Evolutionary conservation across 1,140 invertebrate species (phyloP).

Genomic region (Nomia melanderi): DNA sequence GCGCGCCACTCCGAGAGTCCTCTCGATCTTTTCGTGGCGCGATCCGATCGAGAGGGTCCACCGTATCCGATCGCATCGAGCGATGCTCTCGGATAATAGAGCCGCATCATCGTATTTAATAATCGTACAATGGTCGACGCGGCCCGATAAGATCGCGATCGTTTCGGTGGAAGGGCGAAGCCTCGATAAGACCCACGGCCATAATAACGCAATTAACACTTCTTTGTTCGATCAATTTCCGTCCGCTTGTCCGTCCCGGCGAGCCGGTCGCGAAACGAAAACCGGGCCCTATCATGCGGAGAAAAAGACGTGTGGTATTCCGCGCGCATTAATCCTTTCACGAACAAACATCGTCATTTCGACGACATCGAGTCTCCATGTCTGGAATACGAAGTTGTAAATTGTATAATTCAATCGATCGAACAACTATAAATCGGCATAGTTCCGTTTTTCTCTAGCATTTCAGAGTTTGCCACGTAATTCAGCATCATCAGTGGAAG

Average conservation of each 20-base stretch:
- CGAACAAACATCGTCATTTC: too few relatives aligned
- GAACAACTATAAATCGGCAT: too few relatives aligned
- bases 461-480: too few relatives aligned
- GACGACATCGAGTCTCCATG: too few relatives aligned
- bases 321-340: background rate
- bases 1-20: slow-evolving; percentile 43
- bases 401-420: too few relatives aligned
- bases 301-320: background rate
- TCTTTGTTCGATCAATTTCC: slow-evolving; percentile 67
- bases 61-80: slow-evolving; percentile 50
- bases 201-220: slow-evolving; percentile 71
- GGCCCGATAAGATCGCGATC: slow-evolving; percentile 66
- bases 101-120: slow-evolving; percentile 69
- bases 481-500: too few relatives aligned
- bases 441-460: too few relatives aligned
- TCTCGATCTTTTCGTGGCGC: slow-evolving; percentile 56
- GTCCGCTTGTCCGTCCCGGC: slow-evolving; percentile 43
- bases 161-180: slow-evolving; percentile 54
- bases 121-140: slow-evolving; percentile 66
- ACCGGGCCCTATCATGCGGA: slow-evolving; percentile 19
- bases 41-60: slow-evolving; percentile 33
- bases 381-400: too few relatives aligned
- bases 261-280: slow-evolving; percentile 42
- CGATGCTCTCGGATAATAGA: slow-evolving; percentile 58
- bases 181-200: slow-evolving; percentile 50